Evolutionary conservation across 2,113 vertebrate genomes (phyloP), one percentile per base, ranked within the genome.

Genomic region (Corythornis madagascariensis): DNA sequence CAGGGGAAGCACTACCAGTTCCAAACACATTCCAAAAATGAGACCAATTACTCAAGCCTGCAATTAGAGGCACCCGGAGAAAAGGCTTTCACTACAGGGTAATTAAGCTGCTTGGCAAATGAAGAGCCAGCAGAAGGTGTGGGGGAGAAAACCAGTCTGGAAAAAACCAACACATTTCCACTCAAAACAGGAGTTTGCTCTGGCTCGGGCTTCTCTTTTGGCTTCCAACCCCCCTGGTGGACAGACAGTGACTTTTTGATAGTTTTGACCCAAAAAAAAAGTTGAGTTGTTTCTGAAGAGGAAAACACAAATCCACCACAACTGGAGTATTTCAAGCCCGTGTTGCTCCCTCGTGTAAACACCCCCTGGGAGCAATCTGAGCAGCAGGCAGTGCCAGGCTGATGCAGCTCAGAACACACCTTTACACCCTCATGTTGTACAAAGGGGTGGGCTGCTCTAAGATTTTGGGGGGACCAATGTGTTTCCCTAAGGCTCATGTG

Each of bases 31-130:
- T 88, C 55, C 52, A 40, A 22, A 69, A 69, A 42, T 8, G 28
- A 78, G 45, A 33, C 59, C 89, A 86, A 95, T 97, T 93, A 86
- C 26, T 57, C 55, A 60, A 86, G 80, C 22, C 50, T 89, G 79
- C 78, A 95, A 96, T 97, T 96, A 95, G 13, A 93, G 57, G 52
- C 52, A 31, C 45, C 74, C 2, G 2, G 88, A 81, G 72, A 70
- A 86, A 77, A 94, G 79, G 71, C 80, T 94, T 91, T 93, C 77
- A 89, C 80, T 92, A 21, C 12, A 53, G 35, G 53, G 33, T 91
- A 83, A 93, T 97, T 90, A 92, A 92, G 31, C 63, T 55, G 48
- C 87, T 92, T 81, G 83, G 90, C 80, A 94, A 95, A 71, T 0
- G 5, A 83, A 48, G 22, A 82, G 63, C 31, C 43, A 14, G 28